These are phyloP conservation scores for Epinephelus coioides DNA, from an alignment of 2,797 vertebrate species.

Conservation along the genomic window DNA sequence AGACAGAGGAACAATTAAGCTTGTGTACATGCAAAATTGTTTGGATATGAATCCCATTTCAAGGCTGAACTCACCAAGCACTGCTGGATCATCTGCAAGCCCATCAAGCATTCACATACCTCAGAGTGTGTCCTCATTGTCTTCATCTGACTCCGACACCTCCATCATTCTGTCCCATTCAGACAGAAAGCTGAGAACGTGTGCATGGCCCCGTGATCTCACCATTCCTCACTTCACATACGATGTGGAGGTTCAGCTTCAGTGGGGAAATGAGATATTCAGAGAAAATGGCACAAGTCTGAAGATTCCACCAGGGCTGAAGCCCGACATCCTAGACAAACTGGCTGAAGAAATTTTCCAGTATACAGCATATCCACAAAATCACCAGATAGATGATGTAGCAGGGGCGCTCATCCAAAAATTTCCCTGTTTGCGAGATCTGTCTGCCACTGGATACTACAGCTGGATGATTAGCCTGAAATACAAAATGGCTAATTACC, in stretches of 20 bases:
- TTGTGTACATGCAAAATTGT: constrained; percentile 24
- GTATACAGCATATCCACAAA: constrained; percentile 25
- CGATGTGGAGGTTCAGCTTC: constrained; percentile 15
- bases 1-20: constrained; percentile 40
- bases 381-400: constrained; percentile 14
- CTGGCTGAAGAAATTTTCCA: constrained; percentile 25
- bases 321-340: constrained; percentile 19
- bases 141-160: neutral
- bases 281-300: constrained; percentile 17
- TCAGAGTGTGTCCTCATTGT: constrained; percentile 27
- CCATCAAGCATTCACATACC: constrained; percentile 16
- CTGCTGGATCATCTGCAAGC: constrained; percentile 15
- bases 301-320: constrained; percentile 19
- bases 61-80: constrained; percentile 18
- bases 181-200: constrained; percentile 35
- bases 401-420: constrained; percentile 21
- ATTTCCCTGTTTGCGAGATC: constrained; percentile 5
- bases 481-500: constrained; percentile 44
- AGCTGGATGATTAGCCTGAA: constrained; percentile 41
- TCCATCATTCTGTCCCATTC: constrained; percentile 39
- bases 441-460: constrained; percentile 21
- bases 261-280: constrained; percentile 9
- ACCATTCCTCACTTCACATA: constrained; percentile 27
- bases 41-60: constrained; percentile 9
- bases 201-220: constrained; percentile 41